phyloP scores from a whole-genome alignment of 2,113 vertebrate genomes.

The Anhinga anhinga region DNA sequence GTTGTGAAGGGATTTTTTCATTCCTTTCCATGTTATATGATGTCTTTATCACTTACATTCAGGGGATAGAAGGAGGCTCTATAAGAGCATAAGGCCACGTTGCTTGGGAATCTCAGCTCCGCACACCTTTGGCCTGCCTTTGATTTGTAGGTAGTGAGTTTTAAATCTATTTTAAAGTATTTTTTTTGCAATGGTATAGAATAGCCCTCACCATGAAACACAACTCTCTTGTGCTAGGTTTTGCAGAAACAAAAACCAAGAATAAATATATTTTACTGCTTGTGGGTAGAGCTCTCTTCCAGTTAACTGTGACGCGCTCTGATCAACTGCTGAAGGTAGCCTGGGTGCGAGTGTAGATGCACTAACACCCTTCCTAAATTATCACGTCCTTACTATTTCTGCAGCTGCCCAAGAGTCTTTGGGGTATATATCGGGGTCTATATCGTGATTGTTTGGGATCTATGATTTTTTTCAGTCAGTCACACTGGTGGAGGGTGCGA shows the following conservation, averaged over 20 bases:
- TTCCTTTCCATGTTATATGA: not conserved
- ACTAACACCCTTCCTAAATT: not conserved
- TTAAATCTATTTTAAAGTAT: not conserved
- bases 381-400: not conserved
- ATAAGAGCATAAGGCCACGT: not conserved
- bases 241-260: not conserved
- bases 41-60: not conserved
- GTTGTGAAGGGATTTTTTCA: not conserved
- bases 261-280: not conserved
- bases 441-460: not conserved
- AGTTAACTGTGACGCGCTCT: not conserved
- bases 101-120: not conserved
- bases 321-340: not conserved
- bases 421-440: not conserved
- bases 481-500: accelerated
- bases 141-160: not conserved
- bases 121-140: not conserved
- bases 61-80: not conserved
- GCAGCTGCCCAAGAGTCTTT: not conserved
- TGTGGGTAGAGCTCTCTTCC: not conserved
- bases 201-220: not conserved
- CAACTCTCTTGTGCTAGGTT: not conserved
- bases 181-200: not conserved
- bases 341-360: not conserved
- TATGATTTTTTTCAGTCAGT: not conserved